Conservation (phyloP, 2,113 vertebrate genomes). For the Bombycilla garrulus region DNA sequence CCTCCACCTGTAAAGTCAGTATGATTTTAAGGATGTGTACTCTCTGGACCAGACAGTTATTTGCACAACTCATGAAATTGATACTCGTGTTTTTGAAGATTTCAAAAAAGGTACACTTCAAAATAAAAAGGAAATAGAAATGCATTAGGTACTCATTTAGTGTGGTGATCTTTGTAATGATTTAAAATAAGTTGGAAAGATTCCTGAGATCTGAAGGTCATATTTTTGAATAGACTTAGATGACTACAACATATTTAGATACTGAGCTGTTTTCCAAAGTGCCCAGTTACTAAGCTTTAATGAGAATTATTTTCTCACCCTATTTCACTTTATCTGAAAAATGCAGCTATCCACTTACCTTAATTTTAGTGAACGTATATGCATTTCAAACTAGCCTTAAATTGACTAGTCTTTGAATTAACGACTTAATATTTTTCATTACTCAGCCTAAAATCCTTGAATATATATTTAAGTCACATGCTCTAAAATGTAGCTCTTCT, state of each 20-base stretch:
- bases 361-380: background rate
- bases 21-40: background rate
- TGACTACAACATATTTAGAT: background rate
- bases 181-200: background rate
- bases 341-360: background rate
- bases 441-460: background rate
- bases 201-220: background rate
- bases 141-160: background rate
- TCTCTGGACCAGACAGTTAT: background rate
- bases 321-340: background rate
- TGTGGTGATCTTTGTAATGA: background rate
- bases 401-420: background rate
- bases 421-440: background rate
- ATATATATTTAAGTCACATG: background rate
- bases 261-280: background rate
- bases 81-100: background rate
- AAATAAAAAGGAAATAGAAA: background rate
- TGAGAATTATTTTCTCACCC: background rate
- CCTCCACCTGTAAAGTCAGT: background rate
- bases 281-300: background rate
- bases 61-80: background rate
- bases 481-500: background rate
- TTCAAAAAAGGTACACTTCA: background rate
- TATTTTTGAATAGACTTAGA: background rate
- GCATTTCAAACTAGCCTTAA: background rate